These are phyloP conservation scores for Euphonia xanthogaster DNA, from an alignment of 2,797 vertebrate species.

Conservation along the genomic window DNA sequence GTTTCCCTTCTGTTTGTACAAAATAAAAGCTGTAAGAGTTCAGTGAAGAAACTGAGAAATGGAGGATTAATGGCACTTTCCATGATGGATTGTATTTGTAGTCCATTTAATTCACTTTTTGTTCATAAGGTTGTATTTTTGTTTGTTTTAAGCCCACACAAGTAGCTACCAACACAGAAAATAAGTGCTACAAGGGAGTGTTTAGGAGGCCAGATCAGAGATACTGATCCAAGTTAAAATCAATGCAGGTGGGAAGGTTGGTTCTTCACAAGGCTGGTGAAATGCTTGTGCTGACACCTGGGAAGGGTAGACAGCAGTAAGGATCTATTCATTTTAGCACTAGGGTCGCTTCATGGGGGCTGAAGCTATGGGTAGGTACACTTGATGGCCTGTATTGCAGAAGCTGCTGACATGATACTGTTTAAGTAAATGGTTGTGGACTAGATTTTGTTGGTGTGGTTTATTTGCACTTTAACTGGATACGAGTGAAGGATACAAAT, in stretches of 20 bases:
- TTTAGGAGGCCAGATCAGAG: background rate
- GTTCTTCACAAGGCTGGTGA: background rate
- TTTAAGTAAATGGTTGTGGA: background rate
- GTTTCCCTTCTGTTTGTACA: background rate
- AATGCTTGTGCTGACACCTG: fast-evolving
- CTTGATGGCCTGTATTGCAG: background rate
- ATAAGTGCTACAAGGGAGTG: background rate
- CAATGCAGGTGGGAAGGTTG: background rate
- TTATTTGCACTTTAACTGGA: background rate
- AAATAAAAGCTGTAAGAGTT: background rate
- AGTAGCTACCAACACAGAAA: background rate
- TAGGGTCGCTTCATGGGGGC: background rate
- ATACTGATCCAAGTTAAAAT: background rate
- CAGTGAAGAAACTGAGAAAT: background rate
- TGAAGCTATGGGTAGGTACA: background rate
- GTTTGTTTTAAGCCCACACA: background rate
- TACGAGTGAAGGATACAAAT: background rate
- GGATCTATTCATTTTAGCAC: background rate
- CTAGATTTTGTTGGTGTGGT: background rate
- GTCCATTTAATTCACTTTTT: background rate
- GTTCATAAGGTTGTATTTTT: background rate
- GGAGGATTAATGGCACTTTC: background rate
- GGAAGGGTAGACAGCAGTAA: background rate
- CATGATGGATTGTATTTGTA: background rate
- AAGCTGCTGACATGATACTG: background rate